Base-by-base conservation (phyloP, 2,888 invertebrate species). In the Marasmarcha lunaedactyla region DNA sequence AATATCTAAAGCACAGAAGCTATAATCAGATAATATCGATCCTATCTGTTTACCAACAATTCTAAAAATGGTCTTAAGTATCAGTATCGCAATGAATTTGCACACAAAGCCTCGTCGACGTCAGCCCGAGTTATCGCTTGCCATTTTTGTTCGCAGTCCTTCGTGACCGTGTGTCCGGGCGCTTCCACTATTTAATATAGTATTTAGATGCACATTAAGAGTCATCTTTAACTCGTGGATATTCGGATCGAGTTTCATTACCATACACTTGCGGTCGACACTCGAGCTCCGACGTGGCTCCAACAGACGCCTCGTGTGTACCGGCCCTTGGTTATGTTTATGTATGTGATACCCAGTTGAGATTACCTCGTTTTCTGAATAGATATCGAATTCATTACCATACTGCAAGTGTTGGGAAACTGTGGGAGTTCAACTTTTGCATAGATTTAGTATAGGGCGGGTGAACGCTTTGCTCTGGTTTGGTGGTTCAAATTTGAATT, bases 171-270 rank as follows among this genome's bases (percentile, higher is more conserved):
- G 43, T 59, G 58, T 59, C 54, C 43, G 36, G 34, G 33, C 39
- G 33, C 51, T 45, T 46, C 53, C 50, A 50, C 46, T 51, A 50
- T 69, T 69, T 69, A 70, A 70, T 70, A 59, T 72, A 65, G 63
- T 72, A 76, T 76, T 74, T 70, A 73, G 72, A 71, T 71, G 70
- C 65, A 63, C 72, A 70, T 71, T 77, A 76, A 71, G 69, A 67
- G 70, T 71, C 74, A 70, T 76, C 74, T 71, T 68, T 63, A 68
- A 65, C 57, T 62, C 50, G 55, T 61, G 69, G 68, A 68, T 69
- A 68, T 65, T 55, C 61, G 66, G 71, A 71, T 72, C 71, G 71
- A 58, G 59, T 64, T 66, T 61, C 71, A 76, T 77, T 77, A 74
- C 69, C 77, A 76, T 76, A 76, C 61, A 59, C 20, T 20, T 20